phyloP scores from a whole-genome alignment of 30 jellyfish, hydroid and myxozoan genomes.

The Aurelia aurita complex sp. Pacific region DNA sequence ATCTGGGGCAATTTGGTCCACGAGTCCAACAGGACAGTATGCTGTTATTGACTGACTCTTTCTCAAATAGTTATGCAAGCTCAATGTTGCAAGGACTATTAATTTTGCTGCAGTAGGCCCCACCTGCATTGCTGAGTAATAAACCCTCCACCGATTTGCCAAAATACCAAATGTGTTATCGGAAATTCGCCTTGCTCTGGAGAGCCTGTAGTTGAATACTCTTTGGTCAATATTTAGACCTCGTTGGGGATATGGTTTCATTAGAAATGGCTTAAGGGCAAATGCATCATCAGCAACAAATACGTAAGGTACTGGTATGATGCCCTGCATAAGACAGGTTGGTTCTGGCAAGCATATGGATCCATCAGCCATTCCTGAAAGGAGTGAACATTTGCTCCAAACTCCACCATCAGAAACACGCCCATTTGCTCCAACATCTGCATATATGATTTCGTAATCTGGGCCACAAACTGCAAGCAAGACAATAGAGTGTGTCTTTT shows the following conservation, averaged over 20 bases:
- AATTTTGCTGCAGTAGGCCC: constrained; percentile 1
- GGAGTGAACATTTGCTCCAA: constrained; percentile 4
- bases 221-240: neutral
- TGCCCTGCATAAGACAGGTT: constrained; percentile 4
- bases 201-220: no score
- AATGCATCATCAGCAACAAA: constrained; percentile 45
- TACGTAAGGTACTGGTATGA: constrained; percentile 16
- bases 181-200: constrained; percentile 31
- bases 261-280: constrained; percentile 38
- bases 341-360: constrained; percentile 6
- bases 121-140: constrained; percentile 11
- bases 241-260: constrained; percentile 37
- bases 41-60: constrained; percentile 1
- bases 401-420: constrained; percentile 11
- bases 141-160: constrained; percentile 34
- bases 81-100: constrained; percentile 12
- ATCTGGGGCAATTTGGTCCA: constrained; percentile 15
- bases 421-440: constrained; percentile 10
- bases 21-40: constrained; percentile 24
- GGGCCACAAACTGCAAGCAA: neutral
- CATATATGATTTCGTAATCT: neutral
- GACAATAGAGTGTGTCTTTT: no score
- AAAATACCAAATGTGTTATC: constrained; percentile 41
- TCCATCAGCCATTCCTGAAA: constrained; percentile 5
- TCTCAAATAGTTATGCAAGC: constrained; percentile 15